phyloP scores from a whole-genome alignment of 2,888 invertebrate genomes.

The Amphipoea oculea region DNA sequence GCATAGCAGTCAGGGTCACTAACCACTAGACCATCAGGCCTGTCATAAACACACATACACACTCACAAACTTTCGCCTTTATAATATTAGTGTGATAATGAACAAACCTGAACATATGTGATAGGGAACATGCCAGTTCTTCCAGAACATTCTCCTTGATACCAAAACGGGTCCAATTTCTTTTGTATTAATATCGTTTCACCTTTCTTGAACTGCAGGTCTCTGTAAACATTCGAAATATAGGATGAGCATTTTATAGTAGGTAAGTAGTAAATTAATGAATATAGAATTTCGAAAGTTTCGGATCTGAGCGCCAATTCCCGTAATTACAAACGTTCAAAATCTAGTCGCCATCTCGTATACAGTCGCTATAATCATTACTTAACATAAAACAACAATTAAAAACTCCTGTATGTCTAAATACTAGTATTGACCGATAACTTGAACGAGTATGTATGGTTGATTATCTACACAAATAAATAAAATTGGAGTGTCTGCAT shows the following conservation, averaged over 20 bases:
- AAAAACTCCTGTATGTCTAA: too few relatives aligned
- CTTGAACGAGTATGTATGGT: too few relatives aligned
- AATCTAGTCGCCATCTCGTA: neutral
- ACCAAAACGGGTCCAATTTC: conserved; percentile 96
- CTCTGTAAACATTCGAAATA: conserved; percentile 87
- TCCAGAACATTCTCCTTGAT: conserved; percentile 95
- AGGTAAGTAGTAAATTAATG: too few relatives aligned
- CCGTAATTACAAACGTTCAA: neutral
- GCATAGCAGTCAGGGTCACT: too few relatives aligned
- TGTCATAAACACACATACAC: too few relatives aligned
- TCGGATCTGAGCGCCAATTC: neutral
- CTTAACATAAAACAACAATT: too few relatives aligned
- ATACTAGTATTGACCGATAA: too few relatives aligned
- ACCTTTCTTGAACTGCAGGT: conserved; percentile 96
- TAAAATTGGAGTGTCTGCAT: too few relatives aligned
- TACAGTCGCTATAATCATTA: too few relatives aligned
- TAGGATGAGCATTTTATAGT: neutral
- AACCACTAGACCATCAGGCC: too few relatives aligned
- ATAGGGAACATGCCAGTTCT: conserved; percentile 96
- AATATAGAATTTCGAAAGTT: neutral
- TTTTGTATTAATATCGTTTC: conserved; percentile 95
- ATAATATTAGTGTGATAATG: neutral
- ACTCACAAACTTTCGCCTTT: too few relatives aligned
- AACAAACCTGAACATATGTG: conserved; percentile 94
- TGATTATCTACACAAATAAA: too few relatives aligned